Percentiles rank a stretch among this genome's conserved stretches.
phyloP scores from a whole-genome alignment of 1,140 invertebrate species.

The Helicoverpa armigera region DNA sequence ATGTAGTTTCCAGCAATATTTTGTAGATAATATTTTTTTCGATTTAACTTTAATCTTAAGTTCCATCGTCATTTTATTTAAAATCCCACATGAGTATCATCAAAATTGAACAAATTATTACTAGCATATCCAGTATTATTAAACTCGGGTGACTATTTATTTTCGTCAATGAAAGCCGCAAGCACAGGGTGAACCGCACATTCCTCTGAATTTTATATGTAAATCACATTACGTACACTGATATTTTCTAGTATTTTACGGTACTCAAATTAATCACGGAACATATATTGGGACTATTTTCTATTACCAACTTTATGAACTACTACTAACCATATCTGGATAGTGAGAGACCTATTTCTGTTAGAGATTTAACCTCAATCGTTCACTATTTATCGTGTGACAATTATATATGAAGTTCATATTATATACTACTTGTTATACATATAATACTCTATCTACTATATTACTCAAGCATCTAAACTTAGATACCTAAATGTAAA shows the following conservation, averaged over 20 bases:
- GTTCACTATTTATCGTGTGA: too few species aligned
- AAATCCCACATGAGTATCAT: background rate
- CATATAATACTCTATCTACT: too few species aligned
- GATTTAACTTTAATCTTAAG: too few species aligned
- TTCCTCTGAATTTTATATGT: background rate
- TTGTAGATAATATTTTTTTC: background rate
- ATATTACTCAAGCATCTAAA: too few species aligned
- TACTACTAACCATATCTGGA: too few species aligned
- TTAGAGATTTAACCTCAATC: too few species aligned
- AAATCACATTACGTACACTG: background rate
- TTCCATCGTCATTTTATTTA: background rate
- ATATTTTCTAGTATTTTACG: background rate
- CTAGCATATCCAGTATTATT: background rate
- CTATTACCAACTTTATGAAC: too few species aligned
- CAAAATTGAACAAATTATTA: background rate
- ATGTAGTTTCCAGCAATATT: background rate
- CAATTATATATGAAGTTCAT: too few species aligned
- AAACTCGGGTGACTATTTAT: background rate
- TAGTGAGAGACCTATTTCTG: too few species aligned
- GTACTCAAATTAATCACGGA: background rate
- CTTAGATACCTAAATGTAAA: too few species aligned
- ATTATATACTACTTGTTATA: too few species aligned
- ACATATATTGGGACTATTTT: too few species aligned
- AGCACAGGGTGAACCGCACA: background rate
- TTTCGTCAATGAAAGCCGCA: slow-evolving; percentile 24